Evolutionary conservation across 2,888 invertebrate genomes (phyloP), one percentile per base, ranked within the genome.

Genomic region (Iselma pallidipennis): DNA sequence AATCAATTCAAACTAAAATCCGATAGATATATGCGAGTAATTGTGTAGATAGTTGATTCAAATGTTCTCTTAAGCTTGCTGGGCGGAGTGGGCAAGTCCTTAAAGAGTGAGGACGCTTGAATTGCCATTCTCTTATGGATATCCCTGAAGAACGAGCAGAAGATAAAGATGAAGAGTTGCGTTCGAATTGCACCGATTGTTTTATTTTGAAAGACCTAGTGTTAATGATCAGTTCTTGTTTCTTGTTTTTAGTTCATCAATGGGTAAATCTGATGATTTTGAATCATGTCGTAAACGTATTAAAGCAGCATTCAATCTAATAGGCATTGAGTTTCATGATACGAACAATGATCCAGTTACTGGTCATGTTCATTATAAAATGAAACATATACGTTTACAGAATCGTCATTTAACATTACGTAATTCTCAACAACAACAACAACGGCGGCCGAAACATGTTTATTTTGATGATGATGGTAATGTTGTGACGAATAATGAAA

Each of bases 391-490:
- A 1, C 84, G 86, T 64, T 78, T 83, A 45, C 86, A 86, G 71
- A 87, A 87, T 75, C 80, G 86, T 16, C 83, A 83, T 65, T 75
- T 86, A 14, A 84, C 83, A 72, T 83, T 89, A 65, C 74, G 67
- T 4, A 54, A 61, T 0, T 65, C 69, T 19, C 70, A 48, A 55
- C 82, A 81, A 70, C 80, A 78, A 0, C 66, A 69, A 19, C 69
- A 49, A 55, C 82, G 81, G 69, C 80, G 78, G 54, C 80, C 85
- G 6, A 86, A 82, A 71, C 89, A 90, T 74, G 87, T 84, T 10
- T 86, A 86, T 69, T 90, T 88, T 70, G 89, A 90, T 74, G 89
- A 89, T 50, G 88, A 89, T 67, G 89, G 89, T 0, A 86, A 87
- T 66, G 81, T 85, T 66, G 78, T 82, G 37, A 73, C 77, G 1